phyloP scores from a whole-genome alignment of 2,797 vertebrate species.

The Artibeus jamaicensis region DNA sequence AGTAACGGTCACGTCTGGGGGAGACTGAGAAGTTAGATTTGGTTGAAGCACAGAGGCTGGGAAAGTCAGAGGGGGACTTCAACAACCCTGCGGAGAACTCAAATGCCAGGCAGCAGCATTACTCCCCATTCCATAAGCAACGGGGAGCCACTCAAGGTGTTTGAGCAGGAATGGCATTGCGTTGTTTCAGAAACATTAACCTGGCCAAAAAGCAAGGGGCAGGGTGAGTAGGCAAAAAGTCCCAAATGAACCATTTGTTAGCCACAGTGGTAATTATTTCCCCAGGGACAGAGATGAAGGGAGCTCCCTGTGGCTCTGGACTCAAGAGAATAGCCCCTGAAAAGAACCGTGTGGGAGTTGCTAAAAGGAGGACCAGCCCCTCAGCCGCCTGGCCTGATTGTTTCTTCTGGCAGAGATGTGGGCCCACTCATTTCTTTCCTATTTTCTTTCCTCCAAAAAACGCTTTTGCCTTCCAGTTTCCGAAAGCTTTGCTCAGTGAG shows the following conservation, averaged over 20 bases:
- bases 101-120: not conserved
- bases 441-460: slow-evolving; percentile 74
- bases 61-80: not conserved
- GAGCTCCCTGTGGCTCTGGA: slow-evolving; percentile 23
- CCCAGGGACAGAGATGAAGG: slow-evolving; percentile 21
- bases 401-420: slow-evolving; percentile 65
- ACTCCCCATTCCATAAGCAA: not conserved
- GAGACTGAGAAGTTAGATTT: not conserved
- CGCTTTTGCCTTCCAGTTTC: slow-evolving; percentile 75
- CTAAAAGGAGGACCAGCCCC: slow-evolving; percentile 44
- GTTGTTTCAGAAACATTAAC: not conserved
- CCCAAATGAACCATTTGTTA: not conserved
- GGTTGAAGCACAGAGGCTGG: not conserved
- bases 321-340: slow-evolving; percentile 58
- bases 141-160: not conserved
- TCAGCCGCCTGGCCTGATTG: slow-evolving; percentile 52
- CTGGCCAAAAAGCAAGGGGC: slow-evolving; percentile 12
- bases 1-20: not conserved
- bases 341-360: slow-evolving; percentile 39
- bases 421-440: slow-evolving; percentile 70
- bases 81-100: not conserved
- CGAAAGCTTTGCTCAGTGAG: slow-evolving; percentile 81
- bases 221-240: not conserved
- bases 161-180: not conserved
- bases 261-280: not conserved